Evolutionary conservation across 2,888 invertebrate species (phyloP), one percentile per base, ranked within the genome.

Genomic region (Steromphala cineraria): DNA sequence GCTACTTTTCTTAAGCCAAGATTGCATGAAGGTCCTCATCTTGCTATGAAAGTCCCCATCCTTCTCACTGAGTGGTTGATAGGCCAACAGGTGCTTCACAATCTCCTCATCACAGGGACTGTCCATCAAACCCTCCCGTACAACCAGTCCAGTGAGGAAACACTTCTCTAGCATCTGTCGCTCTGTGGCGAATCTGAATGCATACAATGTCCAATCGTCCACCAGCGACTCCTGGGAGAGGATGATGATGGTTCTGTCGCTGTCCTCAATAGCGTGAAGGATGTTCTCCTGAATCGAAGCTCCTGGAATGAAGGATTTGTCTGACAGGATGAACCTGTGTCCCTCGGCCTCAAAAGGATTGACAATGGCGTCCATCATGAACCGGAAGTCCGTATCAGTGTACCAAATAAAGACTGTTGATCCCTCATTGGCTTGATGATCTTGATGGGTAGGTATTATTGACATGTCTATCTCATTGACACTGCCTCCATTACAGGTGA

Each of bases 221-320:
- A n/a, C 24, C 13, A 53, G 19, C 7, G 53, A 53, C 52, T 52
- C 75, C 24, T 75, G 19, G 5, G 75, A 75, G 13, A 75, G 75
- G 28, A 75, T 53, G 52, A 75, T 75, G 2, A 75, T 53, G 8
- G 28, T 75, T 28, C 75, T 52, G 75, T 53, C 52, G 28, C 75
- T 75, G 53, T 53, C 28, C 53, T 75, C 17, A 10, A 75, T 31
- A 24, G 75, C 75, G 28, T 53, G 52, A 3, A 75, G 75, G 24
- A 75, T 75, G 75, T 75, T 75, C 31, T 75, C 75, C 53, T 75
- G 75, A 8, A 75, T n/a, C 0, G 75, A 53, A 24, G 75, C 75
- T 21, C 75, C 75, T 13, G 75, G 75, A n/a, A 75, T 53, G 75
- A 75, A 75, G 53, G 24, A 53, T 17, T 53, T 75, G 75, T 75